A percentile compares a stretch with the other conserved stretches of the same genome.
Evolutionary conservation across 2,797 vertebrate genomes (phyloP).

Genomic region (Natrix natrix): DNA sequence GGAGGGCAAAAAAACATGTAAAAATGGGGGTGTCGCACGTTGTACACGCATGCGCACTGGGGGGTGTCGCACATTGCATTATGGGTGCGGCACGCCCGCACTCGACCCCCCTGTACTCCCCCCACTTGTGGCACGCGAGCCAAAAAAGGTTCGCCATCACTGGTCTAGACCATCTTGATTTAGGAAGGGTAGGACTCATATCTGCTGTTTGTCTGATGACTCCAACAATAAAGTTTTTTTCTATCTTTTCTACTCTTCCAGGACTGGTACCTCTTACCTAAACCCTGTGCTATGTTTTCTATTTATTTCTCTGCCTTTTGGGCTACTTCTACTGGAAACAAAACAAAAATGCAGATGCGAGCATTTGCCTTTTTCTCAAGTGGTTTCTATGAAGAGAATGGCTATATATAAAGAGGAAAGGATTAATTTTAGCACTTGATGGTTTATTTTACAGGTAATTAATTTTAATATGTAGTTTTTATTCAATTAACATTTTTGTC

Average conservation of each 20-base stretch:
- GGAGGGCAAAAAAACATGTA: too few relatives aligned
- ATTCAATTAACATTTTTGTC: neutral
- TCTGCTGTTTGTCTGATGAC: neutral
- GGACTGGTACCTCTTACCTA: neutral
- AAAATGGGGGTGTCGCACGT: too few relatives aligned
- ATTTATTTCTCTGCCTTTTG: neutral
- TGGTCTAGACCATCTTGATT: neutral
- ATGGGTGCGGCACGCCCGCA: too few relatives aligned
- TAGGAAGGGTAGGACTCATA: neutral
- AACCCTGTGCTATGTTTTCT: neutral
- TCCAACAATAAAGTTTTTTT: neutral
- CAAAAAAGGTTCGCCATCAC: too few relatives aligned
- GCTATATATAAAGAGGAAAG: neutral
- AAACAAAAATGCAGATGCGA: neutral
- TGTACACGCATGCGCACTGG: too few relatives aligned
- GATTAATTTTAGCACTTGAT: neutral
- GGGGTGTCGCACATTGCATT: too few relatives aligned
- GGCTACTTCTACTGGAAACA: neutral
- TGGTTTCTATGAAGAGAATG: neutral
- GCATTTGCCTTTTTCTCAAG: neutral
- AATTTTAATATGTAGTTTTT: neutral
- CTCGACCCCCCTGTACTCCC: too few relatives aligned
- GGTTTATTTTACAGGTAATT: neutral
- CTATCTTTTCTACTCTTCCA: neutral
- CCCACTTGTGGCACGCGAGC: too few relatives aligned